Conservation (phyloP, 2,113 vertebrate genomes). For the Zosterops japonicus region DNA sequence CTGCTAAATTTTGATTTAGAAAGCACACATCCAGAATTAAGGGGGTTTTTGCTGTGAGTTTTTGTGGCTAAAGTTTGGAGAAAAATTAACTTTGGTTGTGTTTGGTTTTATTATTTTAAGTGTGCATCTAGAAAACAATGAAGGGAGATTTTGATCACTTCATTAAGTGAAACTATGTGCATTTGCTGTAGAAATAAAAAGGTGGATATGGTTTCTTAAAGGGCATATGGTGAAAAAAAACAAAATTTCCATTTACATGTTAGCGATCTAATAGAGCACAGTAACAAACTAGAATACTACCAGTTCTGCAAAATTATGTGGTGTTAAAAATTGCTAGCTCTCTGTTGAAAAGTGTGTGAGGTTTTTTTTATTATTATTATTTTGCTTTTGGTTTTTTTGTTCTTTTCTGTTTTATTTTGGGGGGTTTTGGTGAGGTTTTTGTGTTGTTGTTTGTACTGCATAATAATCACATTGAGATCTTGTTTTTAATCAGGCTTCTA, state of each 20-base stretch:
- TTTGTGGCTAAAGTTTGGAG: not conserved
- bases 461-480: conserved; percentile 34
- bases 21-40: not conserved
- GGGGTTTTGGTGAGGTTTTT: fast-evolving
- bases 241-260: conserved; percentile 51
- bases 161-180: conserved; percentile 54
- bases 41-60: not conserved
- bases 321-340: conserved; percentile 15
- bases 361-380: not conserved
- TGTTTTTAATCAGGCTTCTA: conserved; percentile 48
- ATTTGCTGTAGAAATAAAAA: conserved; percentile 7
- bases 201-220: conserved; percentile 49
- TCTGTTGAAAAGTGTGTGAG: conserved; percentile 5
- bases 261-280: conserved; percentile 15
- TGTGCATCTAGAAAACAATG: conserved; percentile 8
- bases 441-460: not conserved
- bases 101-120: conserved; percentile 40
- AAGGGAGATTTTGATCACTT: conserved; percentile 56
- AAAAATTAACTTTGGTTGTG: conserved; percentile 13
- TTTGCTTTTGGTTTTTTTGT: not conserved
- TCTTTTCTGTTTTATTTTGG: not conserved
- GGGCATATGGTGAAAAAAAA: not conserved
- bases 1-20: not conserved
- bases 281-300: conserved; percentile 23
- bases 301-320: conserved; percentile 23